phyloP scores from a whole-genome alignment of 2,888 invertebrate genomes.

The Tuberolachnus salignus region DNA sequence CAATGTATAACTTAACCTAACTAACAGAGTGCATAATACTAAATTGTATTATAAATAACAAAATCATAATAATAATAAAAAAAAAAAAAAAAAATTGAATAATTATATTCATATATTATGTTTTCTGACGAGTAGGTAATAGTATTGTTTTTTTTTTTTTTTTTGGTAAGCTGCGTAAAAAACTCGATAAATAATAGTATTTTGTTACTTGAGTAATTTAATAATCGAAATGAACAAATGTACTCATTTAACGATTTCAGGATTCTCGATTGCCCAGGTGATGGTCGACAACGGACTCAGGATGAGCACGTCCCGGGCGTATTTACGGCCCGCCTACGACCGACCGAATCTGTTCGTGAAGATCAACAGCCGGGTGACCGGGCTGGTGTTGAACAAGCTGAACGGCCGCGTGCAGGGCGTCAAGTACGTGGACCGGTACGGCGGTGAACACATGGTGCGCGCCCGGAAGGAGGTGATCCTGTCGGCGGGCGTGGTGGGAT shows the following conservation, averaged over 20 bases:
- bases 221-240: too few species aligned
- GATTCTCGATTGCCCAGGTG: conserved; percentile 60
- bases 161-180: too few species aligned
- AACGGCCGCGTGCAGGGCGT: conserved; percentile 75
- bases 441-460: conserved; percentile 65
- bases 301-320: conserved; percentile 66
- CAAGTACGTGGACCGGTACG: conserved; percentile 68
- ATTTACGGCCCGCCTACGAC: conserved; percentile 62
- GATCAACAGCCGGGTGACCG: conserved; percentile 66
- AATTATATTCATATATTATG: too few species aligned
- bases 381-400: conserved; percentile 65
- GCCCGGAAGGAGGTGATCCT: conserved; percentile 71
- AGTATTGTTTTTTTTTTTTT: too few species aligned
- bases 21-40: too few species aligned
- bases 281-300: conserved; percentile 60
- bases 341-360: conserved; percentile 61
- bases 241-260: not conserved
- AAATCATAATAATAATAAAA: too few species aligned
- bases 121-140: too few species aligned
- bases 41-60: too few species aligned
- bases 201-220: too few species aligned
- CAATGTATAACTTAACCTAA: too few species aligned
- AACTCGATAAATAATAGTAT: too few species aligned
- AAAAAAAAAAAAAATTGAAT: too few species aligned
- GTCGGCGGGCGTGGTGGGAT: conserved; percentile 71